Evolutionary conservation across 1,140 invertebrate species (phyloP), one percentile per base, ranked within the genome.

Genomic region (Potamilus streckersoni): DNA sequence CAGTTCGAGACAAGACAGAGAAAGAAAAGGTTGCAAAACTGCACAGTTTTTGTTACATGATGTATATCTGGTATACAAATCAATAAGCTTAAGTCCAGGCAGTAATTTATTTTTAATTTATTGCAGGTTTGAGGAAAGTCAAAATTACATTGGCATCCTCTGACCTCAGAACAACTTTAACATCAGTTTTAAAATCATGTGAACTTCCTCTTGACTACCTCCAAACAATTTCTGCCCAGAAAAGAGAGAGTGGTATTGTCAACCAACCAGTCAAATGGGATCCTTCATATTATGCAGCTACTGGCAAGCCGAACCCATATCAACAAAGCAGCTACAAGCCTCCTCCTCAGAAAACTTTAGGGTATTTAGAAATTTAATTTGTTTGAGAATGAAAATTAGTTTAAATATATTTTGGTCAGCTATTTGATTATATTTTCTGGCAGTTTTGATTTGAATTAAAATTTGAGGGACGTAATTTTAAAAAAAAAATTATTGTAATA

Each of bases 151-250:
- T 96, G 69, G 92, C 92, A 72, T 92, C 94, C 69, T 91, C 89
- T 70, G 93, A 95, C 91, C 84, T 96, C 12, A 92, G 93, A 74
- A 92, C 93, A 84, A 93, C 95, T n/a, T 93, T 97, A 62, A 90
- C 93, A 13, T 93, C 93, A 74, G 94, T 97, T 75, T 90, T 97
- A 72, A 93, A 93, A 86, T 92, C 94, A 20, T 97, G 95, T 89
- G 93, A 95, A 87, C 91, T 97, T 61, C 93, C 95, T 27, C 96
- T 95, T 55, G 94, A 94, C 20, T 96, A 80, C 68, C 60, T 82
- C 4, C 79, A 79, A 61, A 79, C 31, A 8, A 69, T 80, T 71
- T 76, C 78, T 64, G 23, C 71, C n/a, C 65, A 75, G 27, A 38
- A 65, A 56, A 69, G 27, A 60, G 13, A 49, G 20, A 65, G 49